Conservation (phyloP, 2,888 invertebrate genomes). For the Perdita meconis region DNA sequence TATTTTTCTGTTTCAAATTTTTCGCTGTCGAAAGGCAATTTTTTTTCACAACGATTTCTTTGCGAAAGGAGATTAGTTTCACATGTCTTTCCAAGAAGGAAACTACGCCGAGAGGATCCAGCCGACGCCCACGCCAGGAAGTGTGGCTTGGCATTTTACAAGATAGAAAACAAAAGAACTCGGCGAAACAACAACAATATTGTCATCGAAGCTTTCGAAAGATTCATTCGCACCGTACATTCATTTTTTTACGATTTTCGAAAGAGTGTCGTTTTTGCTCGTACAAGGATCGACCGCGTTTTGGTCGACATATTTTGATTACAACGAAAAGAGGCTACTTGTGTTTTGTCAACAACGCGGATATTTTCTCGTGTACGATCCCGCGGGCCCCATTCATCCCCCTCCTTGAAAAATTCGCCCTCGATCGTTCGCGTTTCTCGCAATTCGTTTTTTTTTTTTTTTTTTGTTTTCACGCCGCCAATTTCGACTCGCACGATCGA, state of each 20-base stretch:
- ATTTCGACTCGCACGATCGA: conserved; percentile 34
- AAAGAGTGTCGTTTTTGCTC: conserved; percentile 81
- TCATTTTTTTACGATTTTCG: conserved; percentile 78
- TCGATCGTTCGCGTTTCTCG: conserved; percentile 43
- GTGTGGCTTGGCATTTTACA: conserved; percentile 61
- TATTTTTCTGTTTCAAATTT: conserved; percentile 1
- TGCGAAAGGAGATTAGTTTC: neutral
- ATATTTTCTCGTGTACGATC: conserved; percentile 78
- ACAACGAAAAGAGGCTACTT: conserved; percentile 83
- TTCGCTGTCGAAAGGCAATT: neutral
- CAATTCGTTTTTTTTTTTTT: conserved; percentile 16
- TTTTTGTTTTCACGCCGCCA: too few species aligned
- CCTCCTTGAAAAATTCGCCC: conserved; percentile 20
- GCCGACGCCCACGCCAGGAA: conserved; percentile 49
- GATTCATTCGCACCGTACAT: conserved; percentile 84
- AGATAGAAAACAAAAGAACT: conserved; percentile 52
- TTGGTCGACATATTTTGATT: conserved; percentile 74
- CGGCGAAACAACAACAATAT: conserved; percentile 72
- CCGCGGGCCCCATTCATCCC: conserved; percentile 66
- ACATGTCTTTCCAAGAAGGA: neutral
- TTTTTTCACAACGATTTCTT: too few species aligned
- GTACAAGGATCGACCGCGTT: conserved; percentile 77
- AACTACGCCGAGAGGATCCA: conserved; percentile 32
- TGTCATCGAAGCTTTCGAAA: conserved; percentile 74
- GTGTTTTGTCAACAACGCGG: conserved; percentile 82